Percentiles rank a stretch among this genome's conserved stretches.
Evolutionary conservation across 2,888 invertebrate species (phyloP).

Genomic region (Macaria notata): DNA sequence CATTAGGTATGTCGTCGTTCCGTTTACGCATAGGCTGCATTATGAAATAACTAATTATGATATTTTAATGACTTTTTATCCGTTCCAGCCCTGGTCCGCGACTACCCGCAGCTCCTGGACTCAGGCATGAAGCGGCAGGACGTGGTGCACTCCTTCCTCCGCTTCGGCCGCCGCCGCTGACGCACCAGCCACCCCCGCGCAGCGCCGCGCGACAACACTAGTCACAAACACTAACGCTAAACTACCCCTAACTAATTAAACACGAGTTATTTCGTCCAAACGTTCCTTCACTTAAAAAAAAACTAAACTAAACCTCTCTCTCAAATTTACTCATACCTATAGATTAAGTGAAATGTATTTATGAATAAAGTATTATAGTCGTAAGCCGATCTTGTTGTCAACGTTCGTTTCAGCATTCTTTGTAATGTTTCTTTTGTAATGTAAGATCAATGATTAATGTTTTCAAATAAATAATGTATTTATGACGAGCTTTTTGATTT

Average conservation of each 20-base stretch:
- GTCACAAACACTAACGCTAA: conserved; percentile 1
- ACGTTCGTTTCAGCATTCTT: conserved; percentile 68
- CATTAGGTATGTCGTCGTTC: too few species aligned
- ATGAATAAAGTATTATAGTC: conserved; percentile 66
- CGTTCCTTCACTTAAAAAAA: conserved; percentile 42
- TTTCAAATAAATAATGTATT: conserved; percentile 77
- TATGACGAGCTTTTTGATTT: conserved; percentile 64
- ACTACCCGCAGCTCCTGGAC: conserved; percentile 81
- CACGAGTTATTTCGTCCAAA: conserved; percentile 65
- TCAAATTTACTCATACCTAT: conserved; percentile 46
- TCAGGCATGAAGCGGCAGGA: conserved; percentile 92
- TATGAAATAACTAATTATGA: too few species aligned
- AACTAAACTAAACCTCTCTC: conserved; percentile 55
- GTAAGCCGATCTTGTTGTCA: conserved; percentile 67
- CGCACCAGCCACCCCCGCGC: conserved; percentile 41
- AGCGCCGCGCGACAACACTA: conserved; percentile 21
- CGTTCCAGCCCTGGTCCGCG: conserved; percentile 66
- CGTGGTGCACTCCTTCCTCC: conserved; percentile 94
- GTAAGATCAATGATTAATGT: conserved; percentile 68
- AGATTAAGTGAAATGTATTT: conserved; percentile 46
- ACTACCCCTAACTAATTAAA: neutral
- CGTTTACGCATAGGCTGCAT: too few species aligned
- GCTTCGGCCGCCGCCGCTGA: conserved; percentile 92
- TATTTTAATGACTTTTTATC: too few species aligned
- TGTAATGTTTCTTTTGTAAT: conserved; percentile 71